Percentiles rank a stretch among this genome's conserved stretches.
Conservation (phyloP, 2,888 invertebrate species). For the Macrophya annulata region DNA sequence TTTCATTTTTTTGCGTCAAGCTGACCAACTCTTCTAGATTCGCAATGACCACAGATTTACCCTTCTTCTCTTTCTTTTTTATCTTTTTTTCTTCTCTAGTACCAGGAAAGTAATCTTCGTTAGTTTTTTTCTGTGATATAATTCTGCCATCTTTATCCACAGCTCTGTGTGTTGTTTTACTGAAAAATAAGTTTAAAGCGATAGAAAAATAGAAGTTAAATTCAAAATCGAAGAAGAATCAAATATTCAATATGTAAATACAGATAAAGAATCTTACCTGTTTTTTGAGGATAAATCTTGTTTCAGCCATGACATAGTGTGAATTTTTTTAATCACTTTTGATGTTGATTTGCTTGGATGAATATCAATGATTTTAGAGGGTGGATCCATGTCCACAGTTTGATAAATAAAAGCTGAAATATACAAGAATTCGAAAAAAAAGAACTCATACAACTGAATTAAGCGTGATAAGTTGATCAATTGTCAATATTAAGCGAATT, state of each 20-base stretch:
- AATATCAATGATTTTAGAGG: background rate
- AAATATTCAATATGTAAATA: background rate
- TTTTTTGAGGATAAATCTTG: slow-evolving; percentile 41
- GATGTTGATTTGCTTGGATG: background rate
- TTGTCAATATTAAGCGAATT: no score
- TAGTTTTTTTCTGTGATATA: slow-evolving; percentile 10
- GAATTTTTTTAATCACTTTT: slow-evolving; percentile 63
- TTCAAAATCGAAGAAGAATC: background rate
- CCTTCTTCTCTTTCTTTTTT: slow-evolving; percentile 49
- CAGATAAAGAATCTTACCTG: slow-evolving; percentile 58
- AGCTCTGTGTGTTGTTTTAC: background rate
- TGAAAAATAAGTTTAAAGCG: background rate
- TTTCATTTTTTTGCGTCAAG: background rate
- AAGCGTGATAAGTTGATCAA: no score
- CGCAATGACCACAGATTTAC: background rate
- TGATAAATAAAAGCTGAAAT: background rate
- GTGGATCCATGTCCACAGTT: background rate
- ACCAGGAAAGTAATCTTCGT: slow-evolving; percentile 50
- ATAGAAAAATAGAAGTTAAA: background rate
- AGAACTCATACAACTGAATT: background rate
- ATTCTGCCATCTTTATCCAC: background rate
- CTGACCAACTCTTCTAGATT: background rate
- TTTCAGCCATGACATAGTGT: slow-evolving; percentile 71
- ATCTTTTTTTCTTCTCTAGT: slow-evolving; percentile 21
- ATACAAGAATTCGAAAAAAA: background rate